A percentile compares a stretch with the other conserved stretches of the same genome.
phyloP scores from a whole-genome alignment of 2,888 invertebrate species.

The Eupithecia exiguata region DNA sequence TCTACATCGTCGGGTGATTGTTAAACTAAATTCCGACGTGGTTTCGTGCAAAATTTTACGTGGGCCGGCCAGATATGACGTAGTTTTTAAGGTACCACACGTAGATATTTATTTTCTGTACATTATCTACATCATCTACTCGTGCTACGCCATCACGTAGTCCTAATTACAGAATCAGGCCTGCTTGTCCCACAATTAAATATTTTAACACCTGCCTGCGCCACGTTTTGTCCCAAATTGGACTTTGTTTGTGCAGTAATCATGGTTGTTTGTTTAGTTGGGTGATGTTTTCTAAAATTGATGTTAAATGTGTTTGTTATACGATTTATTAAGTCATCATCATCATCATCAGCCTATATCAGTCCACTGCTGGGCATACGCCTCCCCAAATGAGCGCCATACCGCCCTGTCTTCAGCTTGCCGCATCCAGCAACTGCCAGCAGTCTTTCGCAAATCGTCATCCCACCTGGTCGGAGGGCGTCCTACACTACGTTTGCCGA shows the following conservation, averaged over 20 bases:
- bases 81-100: neutral
- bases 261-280: conserved; percentile 20
- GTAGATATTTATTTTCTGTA: neutral
- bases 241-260: conserved; percentile 23
- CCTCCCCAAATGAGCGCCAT: too few relatives aligned
- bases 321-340: too few relatives aligned
- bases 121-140: neutral
- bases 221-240: conserved; percentile 28
- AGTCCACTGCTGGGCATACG: too few relatives aligned
- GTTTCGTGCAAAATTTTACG: neutral
- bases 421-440: too few relatives aligned
- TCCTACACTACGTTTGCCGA: too few relatives aligned
- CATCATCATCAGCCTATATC: too few relatives aligned
- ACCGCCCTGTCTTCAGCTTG: too few relatives aligned
- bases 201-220: conserved; percentile 40
- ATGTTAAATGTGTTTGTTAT: neutral
- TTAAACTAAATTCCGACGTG: neutral
- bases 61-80: neutral
- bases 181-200: conserved; percentile 36
- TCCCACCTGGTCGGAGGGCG: too few relatives aligned
- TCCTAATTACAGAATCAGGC: conserved; percentile 25
- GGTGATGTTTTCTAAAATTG: neutral
- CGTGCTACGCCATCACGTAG: conserved; percentile 4
- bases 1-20: neutral
- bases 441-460: too few relatives aligned